Evolutionary conservation across 1,140 invertebrate genomes (phyloP).

Genomic region (Papilio helenus): DNA sequence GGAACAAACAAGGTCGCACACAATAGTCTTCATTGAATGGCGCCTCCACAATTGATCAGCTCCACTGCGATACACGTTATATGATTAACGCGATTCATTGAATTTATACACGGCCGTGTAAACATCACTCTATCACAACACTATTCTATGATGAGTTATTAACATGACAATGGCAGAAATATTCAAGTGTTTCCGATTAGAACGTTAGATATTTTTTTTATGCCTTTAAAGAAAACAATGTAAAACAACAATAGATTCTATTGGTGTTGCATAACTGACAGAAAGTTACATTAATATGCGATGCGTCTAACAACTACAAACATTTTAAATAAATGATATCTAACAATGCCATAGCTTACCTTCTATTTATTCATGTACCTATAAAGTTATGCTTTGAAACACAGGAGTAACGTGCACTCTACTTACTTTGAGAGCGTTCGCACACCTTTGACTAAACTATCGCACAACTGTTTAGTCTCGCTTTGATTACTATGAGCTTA

Average conservation of each 20-base stretch:
- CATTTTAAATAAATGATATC: not conserved
- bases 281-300: not conserved
- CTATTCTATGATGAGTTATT: not conserved
- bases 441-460: no score
- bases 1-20: slow-evolving; percentile 12
- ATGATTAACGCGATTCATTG: not conserved
- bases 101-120: not conserved
- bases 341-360: not conserved
- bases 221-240: not conserved
- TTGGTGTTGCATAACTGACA: not conserved
- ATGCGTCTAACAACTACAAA: not conserved
- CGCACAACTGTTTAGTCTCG: no score
- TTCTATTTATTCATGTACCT: not conserved
- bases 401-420: not conserved
- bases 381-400: not conserved
- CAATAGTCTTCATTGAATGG: not conserved
- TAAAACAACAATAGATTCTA: not conserved
- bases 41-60: slow-evolving; percentile 2
- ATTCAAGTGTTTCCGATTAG: not conserved
- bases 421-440: not conserved
- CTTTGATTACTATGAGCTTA: no score
- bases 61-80: not conserved
- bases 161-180: not conserved
- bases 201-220: not conserved
- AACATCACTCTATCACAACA: not conserved